Evolutionary conservation across 2,113 vertebrate species (phyloP).

Genomic region (Hippolais icterina): DNA sequence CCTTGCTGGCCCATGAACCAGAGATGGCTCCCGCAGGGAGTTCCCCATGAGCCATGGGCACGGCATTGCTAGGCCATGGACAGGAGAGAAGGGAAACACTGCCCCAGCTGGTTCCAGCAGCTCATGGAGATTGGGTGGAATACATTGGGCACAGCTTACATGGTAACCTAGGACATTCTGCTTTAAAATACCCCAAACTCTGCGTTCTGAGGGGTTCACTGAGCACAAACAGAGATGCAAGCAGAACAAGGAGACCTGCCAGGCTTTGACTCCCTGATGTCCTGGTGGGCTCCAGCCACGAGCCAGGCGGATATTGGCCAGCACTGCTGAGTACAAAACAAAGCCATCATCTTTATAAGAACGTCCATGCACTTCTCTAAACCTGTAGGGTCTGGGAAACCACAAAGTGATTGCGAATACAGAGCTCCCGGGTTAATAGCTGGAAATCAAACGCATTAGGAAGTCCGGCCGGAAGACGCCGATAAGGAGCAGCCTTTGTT

Average conservation of each 20-base stretch:
- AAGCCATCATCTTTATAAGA: constrained; percentile 25
- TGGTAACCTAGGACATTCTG: too few relatives aligned
- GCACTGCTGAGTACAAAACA: constrained; percentile 17
- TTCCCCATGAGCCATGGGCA: too few relatives aligned
- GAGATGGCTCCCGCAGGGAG: too few relatives aligned
- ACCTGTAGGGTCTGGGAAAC: constrained; percentile 19
- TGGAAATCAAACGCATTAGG: constrained; percentile 68
- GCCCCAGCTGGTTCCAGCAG: too few relatives aligned
- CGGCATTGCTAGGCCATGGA: too few relatives aligned
- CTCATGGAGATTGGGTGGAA: too few relatives aligned
- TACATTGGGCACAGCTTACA: too few relatives aligned
- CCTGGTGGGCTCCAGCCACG: not conserved
- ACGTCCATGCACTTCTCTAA: not conserved
- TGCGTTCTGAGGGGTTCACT: not conserved
- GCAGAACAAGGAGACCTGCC: not conserved
- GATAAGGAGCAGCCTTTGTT: constrained; percentile 71
- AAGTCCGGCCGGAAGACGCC: constrained; percentile 63
- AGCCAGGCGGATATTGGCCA: constrained; percentile 38
- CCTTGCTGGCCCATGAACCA: too few relatives aligned
- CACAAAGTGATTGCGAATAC: constrained; percentile 22
- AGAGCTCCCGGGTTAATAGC: constrained; percentile 77
- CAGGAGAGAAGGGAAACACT: too few relatives aligned
- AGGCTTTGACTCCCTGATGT: not conserved
- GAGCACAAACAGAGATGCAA: not conserved
- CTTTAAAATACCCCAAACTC: not conserved